Base-by-base conservation (phyloP, 2,113 vertebrate species). In the Paralichthys olivaceus region DNA sequence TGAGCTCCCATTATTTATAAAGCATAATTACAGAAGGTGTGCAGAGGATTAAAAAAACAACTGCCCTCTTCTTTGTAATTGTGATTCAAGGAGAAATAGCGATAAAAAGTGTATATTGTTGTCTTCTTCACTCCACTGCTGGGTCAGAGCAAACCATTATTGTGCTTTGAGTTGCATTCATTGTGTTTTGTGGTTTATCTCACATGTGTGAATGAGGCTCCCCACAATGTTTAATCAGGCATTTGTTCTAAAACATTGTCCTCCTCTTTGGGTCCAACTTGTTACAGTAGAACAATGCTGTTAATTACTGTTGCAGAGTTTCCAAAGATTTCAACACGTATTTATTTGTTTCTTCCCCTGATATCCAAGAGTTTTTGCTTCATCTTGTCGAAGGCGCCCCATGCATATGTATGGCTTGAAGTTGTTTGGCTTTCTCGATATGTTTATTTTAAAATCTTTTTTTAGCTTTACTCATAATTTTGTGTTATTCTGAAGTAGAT, bases 391-490 rank as follows among this genome's bases (percentile, higher is more conserved):
- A 89, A 88, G 70, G 49, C 34, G 17, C 60, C 25, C 28, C 86
- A 93, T 95, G 92, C 92, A 94, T 94, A 94, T 94, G 88, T 85
- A 92, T 94, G 86, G 64, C 74, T 72, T 66, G 75, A 81, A 90
- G 90, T 85, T 93, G 87, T 94, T 93, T 93, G 87, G 81, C 68
- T 90, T 53, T 53, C 89, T 80, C 82, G 80, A 86, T 92, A 90
- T 91, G 89, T 93, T 94, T 94, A 91, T 94, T 93, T 94, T 92
- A 76, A 91, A 91, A 88, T 91, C 56, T 91, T 89, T 91, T 92
- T 93, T 92, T 80, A 91, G 88, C 80, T 90, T 86, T 90, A 90
- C 90, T 93, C 90, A 81, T 90, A 90, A 89, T 91, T 88, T 93
- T 91, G 84, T 92, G 89, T 89, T 92, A 85, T 88, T 94, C 87